These are phyloP conservation scores for Mobula birostris DNA, from an alignment of 2,113 vertebrate species.

Conservation along the genomic window DNA sequence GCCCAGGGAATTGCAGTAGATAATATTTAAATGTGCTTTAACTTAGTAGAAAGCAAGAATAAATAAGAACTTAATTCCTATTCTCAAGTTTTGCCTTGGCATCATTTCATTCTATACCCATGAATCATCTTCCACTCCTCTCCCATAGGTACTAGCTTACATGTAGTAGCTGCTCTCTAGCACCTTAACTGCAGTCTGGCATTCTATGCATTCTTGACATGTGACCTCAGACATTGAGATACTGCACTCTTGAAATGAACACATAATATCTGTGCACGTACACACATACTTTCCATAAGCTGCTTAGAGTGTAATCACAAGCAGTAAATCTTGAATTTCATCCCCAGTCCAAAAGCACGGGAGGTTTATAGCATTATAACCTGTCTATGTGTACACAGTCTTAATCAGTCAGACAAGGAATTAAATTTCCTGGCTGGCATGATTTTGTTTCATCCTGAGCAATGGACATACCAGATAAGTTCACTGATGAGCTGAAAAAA, in stretches of 20 bases:
- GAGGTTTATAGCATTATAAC: neutral
- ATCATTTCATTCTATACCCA: neutral
- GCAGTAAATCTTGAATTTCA: neutral
- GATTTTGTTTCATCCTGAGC: neutral
- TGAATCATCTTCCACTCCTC: neutral
- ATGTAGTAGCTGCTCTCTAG: neutral
- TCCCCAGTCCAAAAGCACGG: neutral
- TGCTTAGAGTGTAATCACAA: neutral
- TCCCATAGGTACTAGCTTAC: neutral
- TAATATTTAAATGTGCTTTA: neutral
- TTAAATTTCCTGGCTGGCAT: neutral
- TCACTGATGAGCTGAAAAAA: neutral
- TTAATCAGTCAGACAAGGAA: neutral
- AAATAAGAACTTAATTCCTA: neutral
- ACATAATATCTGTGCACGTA: neutral
- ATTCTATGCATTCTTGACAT: neutral
- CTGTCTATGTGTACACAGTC: neutral
- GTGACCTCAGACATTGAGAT: neutral
- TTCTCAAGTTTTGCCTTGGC: neutral
- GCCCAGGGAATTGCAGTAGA: neutral
- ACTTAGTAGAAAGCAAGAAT: neutral
- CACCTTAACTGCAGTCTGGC: neutral
- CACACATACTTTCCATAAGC: neutral
- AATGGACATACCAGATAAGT: neutral
- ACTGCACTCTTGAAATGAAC: neutral